These are phyloP conservation scores for Ischnura elegans DNA, from an alignment of 2,888 invertebrate genomes.

Conservation along the genomic window DNA sequence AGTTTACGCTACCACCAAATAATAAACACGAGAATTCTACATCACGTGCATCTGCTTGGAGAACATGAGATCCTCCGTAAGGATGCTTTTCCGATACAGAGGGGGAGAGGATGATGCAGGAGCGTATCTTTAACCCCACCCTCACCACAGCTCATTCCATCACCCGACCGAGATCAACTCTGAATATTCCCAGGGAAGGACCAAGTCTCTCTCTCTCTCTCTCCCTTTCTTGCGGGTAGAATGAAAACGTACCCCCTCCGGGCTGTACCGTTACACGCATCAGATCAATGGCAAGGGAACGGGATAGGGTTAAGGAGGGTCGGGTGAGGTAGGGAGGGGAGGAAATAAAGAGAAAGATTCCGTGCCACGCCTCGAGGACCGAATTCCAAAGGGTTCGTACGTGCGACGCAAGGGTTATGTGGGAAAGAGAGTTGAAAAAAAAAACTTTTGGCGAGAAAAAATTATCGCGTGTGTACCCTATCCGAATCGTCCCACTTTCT, in stretches of 20 bases:
- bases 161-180: neutral
- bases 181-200: neutral
- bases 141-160: neutral
- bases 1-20: too few relatives aligned
- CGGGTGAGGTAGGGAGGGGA: neutral
- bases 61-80: too few relatives aligned
- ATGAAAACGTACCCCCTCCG: neutral
- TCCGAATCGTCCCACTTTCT: neutral
- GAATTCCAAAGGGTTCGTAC: neutral
- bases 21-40: too few relatives aligned
- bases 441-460: neutral
- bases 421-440: neutral
- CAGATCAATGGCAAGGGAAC: conserved; percentile 24
- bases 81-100: neutral
- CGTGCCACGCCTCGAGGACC: neutral
- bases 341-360: neutral
- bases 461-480: neutral
- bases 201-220: neutral
- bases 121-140: neutral
- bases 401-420: neutral
- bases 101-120: neutral
- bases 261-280: neutral
- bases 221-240: neutral
- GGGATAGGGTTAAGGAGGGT: neutral
- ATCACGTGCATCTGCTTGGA: too few relatives aligned